Conservation (phyloP, 1,140 invertebrate species). For the Diorhabda sublineata region DNA sequence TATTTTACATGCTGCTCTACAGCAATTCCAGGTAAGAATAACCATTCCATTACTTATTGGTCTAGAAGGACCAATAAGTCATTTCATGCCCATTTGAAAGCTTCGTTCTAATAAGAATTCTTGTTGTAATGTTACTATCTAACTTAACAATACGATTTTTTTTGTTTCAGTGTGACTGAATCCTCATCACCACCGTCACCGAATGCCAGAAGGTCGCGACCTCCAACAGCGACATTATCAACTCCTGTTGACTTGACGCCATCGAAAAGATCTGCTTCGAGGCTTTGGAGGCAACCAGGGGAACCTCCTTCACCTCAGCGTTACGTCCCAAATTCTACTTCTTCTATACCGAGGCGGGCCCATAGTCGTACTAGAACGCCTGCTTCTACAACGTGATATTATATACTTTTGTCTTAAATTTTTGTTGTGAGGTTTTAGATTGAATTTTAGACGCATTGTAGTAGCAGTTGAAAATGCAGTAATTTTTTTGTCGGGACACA, state of each 20-base stretch:
- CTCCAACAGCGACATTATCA: neutral
- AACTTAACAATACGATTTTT: neutral
- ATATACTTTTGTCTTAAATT: neutral
- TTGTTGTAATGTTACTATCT: too few species aligned
- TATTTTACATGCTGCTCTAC: conserved; percentile 18
- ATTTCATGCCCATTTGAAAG: too few species aligned
- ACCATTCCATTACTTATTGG: too few species aligned
- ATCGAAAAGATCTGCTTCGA: conserved; percentile 17
- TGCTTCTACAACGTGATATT: conserved; percentile 25
- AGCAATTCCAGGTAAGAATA: conserved; percentile 19
- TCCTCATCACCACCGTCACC: neutral
- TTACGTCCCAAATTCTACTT: conserved; percentile 14
- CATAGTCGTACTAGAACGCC: conserved; percentile 28
- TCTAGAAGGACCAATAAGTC: too few species aligned
- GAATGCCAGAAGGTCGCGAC: neutral
- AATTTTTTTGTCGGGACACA: neutral
- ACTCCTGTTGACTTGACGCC: neutral
- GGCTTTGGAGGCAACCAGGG: conserved; percentile 31
- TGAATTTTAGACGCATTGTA: conserved; percentile 10
- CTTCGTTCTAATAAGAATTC: too few species aligned
- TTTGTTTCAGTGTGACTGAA: conserved; percentile 39
- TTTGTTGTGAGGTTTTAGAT: neutral
- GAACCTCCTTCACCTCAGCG: conserved; percentile 31
- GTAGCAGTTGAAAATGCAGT: conserved; percentile 6
- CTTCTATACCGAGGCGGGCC: conserved; percentile 26